Base-by-base conservation (phyloP, 1,140 invertebrate genomes). In the Diachasma alloeum region DNA sequence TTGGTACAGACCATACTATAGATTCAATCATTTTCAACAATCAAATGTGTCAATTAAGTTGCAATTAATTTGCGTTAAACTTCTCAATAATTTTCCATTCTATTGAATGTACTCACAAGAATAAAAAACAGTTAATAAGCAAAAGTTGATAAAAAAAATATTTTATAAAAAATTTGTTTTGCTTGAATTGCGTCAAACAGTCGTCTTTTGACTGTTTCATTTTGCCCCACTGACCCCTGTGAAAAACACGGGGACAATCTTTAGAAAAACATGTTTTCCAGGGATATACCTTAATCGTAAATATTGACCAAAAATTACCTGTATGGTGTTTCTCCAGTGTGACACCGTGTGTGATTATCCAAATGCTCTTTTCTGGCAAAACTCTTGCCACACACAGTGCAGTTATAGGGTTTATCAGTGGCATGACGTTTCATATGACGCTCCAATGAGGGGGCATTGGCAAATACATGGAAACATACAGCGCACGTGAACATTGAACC, bases 361-460 rank as follows among this genome's bases (percentile, higher is more conserved):
- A 96, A 91, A 87, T 96, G 94, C 84, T 96, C 95, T 87, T 96
- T 97, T 31, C 95, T 91, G 4, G 95, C 95, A 86, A 97, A 97
- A 24, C 94, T 94, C 88, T 97, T 97, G 24, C 94, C 93, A 87
- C 96, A 97, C 78, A 94, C 94, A 4, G 93, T 92, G 87, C 94
- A 96, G 72, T 92, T 93, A 82, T 96, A 95, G 3, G 94, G 94
- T 83, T 95, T 96, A 85, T 96, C 94, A 72, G 94, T 94, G 0
- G 94, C 92, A 81, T 95, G 92, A 39, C 95, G 91, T 83, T 95
- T 95, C 88, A 94, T 93, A 81, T 95, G 94, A 66, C 94, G 90
- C 81, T 95, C 94, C 44, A 93, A 85, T 82, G 91, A 91, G 1
- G 92, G 91, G 46, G 93, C 93, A 84, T 94, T 94, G 2, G 93